Conservation (phyloP, 2,113 vertebrate species). For the Ammodytes marinus region DNA sequence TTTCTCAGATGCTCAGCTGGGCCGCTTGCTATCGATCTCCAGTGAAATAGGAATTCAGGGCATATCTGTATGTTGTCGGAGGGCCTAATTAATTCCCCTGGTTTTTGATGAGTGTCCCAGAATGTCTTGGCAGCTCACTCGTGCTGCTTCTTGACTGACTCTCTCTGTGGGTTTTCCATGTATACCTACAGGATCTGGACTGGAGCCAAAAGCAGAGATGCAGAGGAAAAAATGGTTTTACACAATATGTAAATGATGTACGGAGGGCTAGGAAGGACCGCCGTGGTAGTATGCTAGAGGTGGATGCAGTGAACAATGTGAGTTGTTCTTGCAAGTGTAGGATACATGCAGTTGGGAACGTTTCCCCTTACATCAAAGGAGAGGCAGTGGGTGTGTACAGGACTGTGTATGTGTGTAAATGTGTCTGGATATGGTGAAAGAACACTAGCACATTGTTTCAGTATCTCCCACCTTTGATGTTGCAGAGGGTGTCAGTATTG, state of each 20-base stretch:
- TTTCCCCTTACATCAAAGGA: slow-evolving; percentile 30
- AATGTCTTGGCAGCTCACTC: slow-evolving; percentile 39
- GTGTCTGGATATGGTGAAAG: not conserved
- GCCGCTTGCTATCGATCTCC: slow-evolving; percentile 55
- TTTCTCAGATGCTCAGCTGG: slow-evolving; percentile 34
- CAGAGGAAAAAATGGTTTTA: slow-evolving; percentile 13
- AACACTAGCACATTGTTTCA: slow-evolving; percentile 49
- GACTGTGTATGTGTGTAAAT: not conserved
- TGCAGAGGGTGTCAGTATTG: slow-evolving; percentile 6
- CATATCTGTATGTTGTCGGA: slow-evolving; percentile 13
- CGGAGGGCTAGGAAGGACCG: not conserved
- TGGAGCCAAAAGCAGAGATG: slow-evolving; percentile 13
- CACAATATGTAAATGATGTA: slow-evolving; percentile 9
- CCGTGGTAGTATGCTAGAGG: not conserved
- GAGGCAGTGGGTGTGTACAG: not conserved
- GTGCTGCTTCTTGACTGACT: slow-evolving; percentile 24
- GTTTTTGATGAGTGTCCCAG: slow-evolving; percentile 32
- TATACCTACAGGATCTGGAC: slow-evolving; percentile 10
- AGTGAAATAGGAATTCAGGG: slow-evolving; percentile 51
- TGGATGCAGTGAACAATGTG: not conserved
- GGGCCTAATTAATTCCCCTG: slow-evolving; percentile 40
- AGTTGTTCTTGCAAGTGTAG: slow-evolving; percentile 29
- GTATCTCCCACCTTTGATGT: slow-evolving; percentile 47
- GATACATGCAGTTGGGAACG: slow-evolving; percentile 28
- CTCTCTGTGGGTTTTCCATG: slow-evolving; percentile 24